A percentile compares a stretch with the other conserved stretches of the same genome.
phyloP scores from a whole-genome alignment of 1,140 invertebrate species.

The Rhysida immarginata region DNA sequence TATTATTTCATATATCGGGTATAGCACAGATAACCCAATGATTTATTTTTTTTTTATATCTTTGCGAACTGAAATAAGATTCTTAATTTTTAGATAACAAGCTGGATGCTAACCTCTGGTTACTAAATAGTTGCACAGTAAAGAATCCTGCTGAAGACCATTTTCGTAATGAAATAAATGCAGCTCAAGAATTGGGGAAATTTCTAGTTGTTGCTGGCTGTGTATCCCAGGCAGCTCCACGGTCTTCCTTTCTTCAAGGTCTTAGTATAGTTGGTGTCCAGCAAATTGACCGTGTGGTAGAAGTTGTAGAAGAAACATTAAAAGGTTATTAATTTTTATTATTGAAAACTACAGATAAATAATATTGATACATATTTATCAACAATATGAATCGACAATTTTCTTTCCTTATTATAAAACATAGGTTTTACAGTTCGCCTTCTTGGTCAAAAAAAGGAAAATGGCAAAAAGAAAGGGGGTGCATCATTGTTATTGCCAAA shows the following conservation, averaged over 20 bases:
- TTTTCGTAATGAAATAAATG: conserved; percentile 81
- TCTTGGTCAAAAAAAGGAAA: conserved; percentile 61
- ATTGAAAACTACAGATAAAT: too few relatives aligned
- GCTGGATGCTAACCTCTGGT: conserved; percentile 72
- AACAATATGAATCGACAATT: too few relatives aligned
- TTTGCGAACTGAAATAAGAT: too few relatives aligned
- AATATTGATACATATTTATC: too few relatives aligned
- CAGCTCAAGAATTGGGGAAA: conserved; percentile 57
- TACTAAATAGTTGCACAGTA: conserved; percentile 94
- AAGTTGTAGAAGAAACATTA: conserved; percentile 94
- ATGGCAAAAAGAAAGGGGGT: conserved; percentile 63
- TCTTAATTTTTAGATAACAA: conserved; percentile 49
- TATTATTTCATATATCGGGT: too few relatives aligned
- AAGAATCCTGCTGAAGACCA: conserved; percentile 95
- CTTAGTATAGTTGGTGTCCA: conserved; percentile 90
- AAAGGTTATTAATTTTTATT: conserved; percentile 69
- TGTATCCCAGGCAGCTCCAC: conserved; percentile 56
- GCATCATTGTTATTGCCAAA: conserved; percentile 77
- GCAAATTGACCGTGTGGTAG: conserved; percentile 94
- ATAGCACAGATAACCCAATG: too few relatives aligned
- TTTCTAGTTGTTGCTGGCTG: conserved; percentile 88
- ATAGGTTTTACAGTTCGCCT: conserved; percentile 59
- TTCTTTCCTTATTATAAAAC: background rate
- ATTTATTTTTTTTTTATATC: too few relatives aligned
- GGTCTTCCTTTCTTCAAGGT: conserved; percentile 48